phyloP scores from a whole-genome alignment of 2,888 invertebrate genomes.

The Hyles lineata region DNA sequence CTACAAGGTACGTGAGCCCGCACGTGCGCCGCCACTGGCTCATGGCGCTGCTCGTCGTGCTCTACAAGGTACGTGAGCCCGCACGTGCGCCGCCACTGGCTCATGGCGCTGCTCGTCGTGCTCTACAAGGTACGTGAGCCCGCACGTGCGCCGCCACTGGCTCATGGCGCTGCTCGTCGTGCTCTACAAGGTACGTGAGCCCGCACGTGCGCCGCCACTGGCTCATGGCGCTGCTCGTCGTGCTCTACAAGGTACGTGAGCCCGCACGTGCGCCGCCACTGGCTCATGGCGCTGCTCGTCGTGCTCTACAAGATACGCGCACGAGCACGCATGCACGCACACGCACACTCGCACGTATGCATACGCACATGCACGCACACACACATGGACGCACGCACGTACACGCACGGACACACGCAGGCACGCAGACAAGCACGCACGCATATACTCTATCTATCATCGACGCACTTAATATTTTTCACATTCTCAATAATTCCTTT shows the following conservation, averaged over 20 bases:
- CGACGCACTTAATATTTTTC: no score
- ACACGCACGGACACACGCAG: no score
- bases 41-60: slow-evolving; percentile 89
- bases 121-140: slow-evolving; percentile 87
- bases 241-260: slow-evolving; percentile 88
- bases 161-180: slow-evolving; percentile 90
- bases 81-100: slow-evolving; percentile 95
- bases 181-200: slow-evolving; percentile 87
- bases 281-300: slow-evolving; percentile 97
- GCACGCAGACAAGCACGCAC: no score
- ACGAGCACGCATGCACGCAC: no score
- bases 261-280: slow-evolving; percentile 93
- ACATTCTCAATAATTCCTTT: no score
- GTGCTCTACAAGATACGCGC: slow-evolving; percentile 94
- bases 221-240: slow-evolving; percentile 90
- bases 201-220: slow-evolving; percentile 95
- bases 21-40: slow-evolving; percentile 96
- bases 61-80: slow-evolving; percentile 87
- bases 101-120: slow-evolving; percentile 91
- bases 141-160: slow-evolving; percentile 96
- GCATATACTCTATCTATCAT: no score
- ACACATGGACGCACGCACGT: no score
- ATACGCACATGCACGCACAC: no score
- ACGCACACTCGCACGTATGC: no score
- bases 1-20: slow-evolving; percentile 87